Evolutionary conservation across 2,888 invertebrate species (phyloP).

Genomic region (Morpho deidamia): DNA sequence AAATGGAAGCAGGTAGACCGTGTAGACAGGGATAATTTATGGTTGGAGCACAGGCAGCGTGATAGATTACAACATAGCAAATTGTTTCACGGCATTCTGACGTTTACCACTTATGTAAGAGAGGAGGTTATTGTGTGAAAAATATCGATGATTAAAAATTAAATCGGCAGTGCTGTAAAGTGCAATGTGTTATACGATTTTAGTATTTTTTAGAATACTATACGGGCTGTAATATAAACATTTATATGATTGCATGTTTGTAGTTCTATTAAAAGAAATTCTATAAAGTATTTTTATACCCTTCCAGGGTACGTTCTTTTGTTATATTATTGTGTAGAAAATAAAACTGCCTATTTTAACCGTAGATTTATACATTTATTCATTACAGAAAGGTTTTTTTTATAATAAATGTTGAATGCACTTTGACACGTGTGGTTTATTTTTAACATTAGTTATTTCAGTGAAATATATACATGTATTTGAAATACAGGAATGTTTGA

Average conservation of each 20-base stretch:
- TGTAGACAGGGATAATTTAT: constrained; percentile 31
- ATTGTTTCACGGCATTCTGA: constrained; percentile 21
- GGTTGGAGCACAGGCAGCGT: constrained; percentile 13
- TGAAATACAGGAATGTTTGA: too few species aligned
- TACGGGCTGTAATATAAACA: neutral
- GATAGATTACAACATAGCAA: constrained; percentile 8
- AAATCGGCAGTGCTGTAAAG: neutral
- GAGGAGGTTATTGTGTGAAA: constrained; percentile 17
- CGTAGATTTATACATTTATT: too few species aligned
- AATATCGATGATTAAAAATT: constrained; percentile 6
- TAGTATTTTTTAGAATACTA: constrained; percentile 13
- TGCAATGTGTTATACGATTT: constrained; percentile 11
- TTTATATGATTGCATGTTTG: neutral
- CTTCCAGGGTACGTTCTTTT: too few species aligned
- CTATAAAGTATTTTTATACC: neutral
- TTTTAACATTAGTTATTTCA: too few species aligned
- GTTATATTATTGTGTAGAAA: too few species aligned
- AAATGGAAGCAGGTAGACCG: constrained; percentile 32
- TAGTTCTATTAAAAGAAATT: neutral
- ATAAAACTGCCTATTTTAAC: too few species aligned
- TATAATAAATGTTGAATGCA: too few species aligned
- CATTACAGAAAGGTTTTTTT: too few species aligned
- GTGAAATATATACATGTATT: too few species aligned
- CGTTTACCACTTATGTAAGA: constrained; percentile 16
- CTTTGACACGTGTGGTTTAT: too few species aligned